These are phyloP conservation scores for Octomys mimax DNA, from an alignment of 2,797 vertebrate genomes.

Conservation along the genomic window DNA sequence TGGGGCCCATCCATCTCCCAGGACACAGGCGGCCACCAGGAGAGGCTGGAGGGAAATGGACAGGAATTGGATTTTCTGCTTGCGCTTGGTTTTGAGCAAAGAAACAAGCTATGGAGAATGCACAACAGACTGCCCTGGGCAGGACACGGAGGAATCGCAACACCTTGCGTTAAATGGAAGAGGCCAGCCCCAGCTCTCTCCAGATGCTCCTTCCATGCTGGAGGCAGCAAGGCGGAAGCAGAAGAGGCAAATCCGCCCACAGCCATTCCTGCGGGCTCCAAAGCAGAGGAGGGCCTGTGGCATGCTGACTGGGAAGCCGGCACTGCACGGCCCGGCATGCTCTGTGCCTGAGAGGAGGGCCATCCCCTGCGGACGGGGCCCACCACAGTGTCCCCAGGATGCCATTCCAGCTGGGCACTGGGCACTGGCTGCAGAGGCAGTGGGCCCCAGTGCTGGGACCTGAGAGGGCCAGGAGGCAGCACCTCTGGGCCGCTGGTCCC, in stretches of 20 bases:
- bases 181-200: background rate
- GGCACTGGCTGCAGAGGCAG: too few species aligned
- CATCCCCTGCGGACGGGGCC: accelerated
- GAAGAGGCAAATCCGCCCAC: background rate
- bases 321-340: too few species aligned
- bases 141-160: background rate
- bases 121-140: too few species aligned
- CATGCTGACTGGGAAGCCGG: background rate
- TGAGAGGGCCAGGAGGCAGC: background rate
- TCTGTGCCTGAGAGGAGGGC: accelerated
- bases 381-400: background rate
- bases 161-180: background rate
- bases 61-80: background rate
- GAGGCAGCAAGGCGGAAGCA: background rate
- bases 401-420: background rate
- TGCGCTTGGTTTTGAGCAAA: background rate
- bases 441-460: too few species aligned
- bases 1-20: background rate
- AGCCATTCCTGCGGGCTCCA: too few species aligned
- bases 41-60: background rate
- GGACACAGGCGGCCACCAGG: background rate
- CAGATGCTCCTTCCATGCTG: accelerated
- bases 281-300: accelerated
- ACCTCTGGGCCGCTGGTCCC: background rate
- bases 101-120: background rate